These are phyloP conservation scores for Lytechinus variegatus DNA, from an alignment of 35 echinoderm and acorn worm species.

Conservation along the genomic window DNA sequence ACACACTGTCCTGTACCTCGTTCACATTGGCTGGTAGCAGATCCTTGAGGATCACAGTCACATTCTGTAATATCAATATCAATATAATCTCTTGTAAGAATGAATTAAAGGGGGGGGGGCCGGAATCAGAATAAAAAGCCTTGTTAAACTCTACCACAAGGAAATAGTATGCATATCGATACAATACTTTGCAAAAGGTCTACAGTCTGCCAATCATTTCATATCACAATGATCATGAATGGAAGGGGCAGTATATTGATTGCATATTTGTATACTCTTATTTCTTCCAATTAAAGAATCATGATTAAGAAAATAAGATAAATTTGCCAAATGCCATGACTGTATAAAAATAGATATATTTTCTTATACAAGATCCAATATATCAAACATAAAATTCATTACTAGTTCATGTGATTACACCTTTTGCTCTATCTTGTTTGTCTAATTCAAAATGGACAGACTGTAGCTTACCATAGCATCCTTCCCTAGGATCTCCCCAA, in stretches of 20 bases:
- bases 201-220: not conserved
- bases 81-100: conserved; percentile 59
- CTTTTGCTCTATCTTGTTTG: no score
- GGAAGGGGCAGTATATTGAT: not conserved
- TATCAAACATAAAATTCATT: not conserved
- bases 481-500: conserved; percentile 83
- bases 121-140: not conserved
- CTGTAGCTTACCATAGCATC: conserved; percentile 59
- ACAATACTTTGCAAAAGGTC: no score
- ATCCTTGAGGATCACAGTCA: conserved; percentile 89
- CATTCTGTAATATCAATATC: conserved; percentile 53
- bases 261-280: no score
- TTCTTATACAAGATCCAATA: not conserved
- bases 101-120: not conserved
- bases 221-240: not conserved
- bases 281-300: no score
- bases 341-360: not conserved
- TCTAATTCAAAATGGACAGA: no score
- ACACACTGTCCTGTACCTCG: conserved; percentile 74
- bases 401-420: not conserved
- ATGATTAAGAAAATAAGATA: no score
- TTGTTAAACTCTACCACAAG: no score
- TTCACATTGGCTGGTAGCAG: conserved; percentile 76
- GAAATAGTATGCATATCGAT: no score
- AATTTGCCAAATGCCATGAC: not conserved